Base-by-base conservation (phyloP, 1,140 invertebrate genomes). In the Drosophila murphyi region DNA sequence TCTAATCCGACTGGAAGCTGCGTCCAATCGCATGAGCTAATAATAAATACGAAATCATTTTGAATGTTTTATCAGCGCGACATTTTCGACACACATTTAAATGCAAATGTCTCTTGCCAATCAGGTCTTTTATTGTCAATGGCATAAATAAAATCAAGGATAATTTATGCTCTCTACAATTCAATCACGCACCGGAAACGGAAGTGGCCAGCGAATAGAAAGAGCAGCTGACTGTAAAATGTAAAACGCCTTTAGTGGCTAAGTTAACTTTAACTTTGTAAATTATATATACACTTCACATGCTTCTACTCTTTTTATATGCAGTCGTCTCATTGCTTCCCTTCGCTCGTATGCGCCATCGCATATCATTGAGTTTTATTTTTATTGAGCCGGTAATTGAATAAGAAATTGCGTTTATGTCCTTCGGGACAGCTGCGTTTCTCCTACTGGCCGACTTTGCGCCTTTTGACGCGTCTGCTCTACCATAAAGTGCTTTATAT, bases 331-430 rank as follows among this genome's bases (percentile, higher is more conserved):
- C 37, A 7, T 8, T 39, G 56, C 52, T 48, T 55, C 76, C 55
- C 77, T 45, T 60, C 43, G 78, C 69, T 80, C 85, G 80, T 85
- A 85, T 85, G 77, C 64, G 50, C 52, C 73, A 59, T 55, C 73
- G 81, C 81, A 86, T 86, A 76, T 80, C 82, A 79, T 86, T 86
- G 82, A 81, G 76, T 79, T 86, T 86, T 86, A 86, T 86, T 86
- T 86, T 86, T 86, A 86, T 86, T 86, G 82, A 86, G 82, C 78
- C 72, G 78, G 82, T 86, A 86, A 86, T 86, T 86, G 82, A 86
- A 86, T 86, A 86, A 86, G 82, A 79, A 86, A 86, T 82, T 78
- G 82, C 78, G 72, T 79, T 81, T 82, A 85, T 78, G 82, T 77
- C 71, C 81, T 61, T 72, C 45, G 47, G 64, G 65, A 47, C 60